Conservation (phyloP, 1,140 invertebrate genomes). For the Sinonovacula constricta region DNA sequence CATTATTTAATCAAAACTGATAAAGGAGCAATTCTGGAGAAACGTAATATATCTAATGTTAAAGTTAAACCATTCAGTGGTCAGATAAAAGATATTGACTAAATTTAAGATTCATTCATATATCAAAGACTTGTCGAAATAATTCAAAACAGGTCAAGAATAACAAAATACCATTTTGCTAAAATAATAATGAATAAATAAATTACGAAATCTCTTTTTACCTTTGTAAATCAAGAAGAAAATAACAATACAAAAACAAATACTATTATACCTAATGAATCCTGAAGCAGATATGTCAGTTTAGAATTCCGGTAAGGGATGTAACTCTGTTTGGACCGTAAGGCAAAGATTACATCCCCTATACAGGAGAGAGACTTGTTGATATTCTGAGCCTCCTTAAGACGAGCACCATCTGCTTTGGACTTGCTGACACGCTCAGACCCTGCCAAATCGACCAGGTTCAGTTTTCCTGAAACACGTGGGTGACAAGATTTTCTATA, state of each 20-base stretch:
- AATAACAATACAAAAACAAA: too few relatives aligned
- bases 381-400: constrained; percentile 94
- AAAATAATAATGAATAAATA: too few relatives aligned
- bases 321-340: constrained; percentile 82
- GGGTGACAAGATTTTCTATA: too few relatives aligned
- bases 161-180: too few relatives aligned
- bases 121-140: neutral
- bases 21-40: too few relatives aligned
- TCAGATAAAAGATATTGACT: too few relatives aligned
- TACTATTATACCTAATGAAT: constrained; percentile 87
- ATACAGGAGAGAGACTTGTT: constrained; percentile 95
- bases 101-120: too few relatives aligned
- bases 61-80: too few relatives aligned
- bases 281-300: constrained; percentile 80
- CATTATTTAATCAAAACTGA: too few relatives aligned
- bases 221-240: too few relatives aligned
- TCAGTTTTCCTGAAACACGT: constrained; percentile 92
- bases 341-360: constrained; percentile 96
- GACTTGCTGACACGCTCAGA: constrained; percentile 97
- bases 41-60: too few relatives aligned
- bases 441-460: constrained; percentile 96
- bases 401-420: constrained; percentile 92
- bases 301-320: constrained; percentile 78
- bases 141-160: neutral
- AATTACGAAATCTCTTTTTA: too few relatives aligned